Evolutionary conservation across 2,113 vertebrate genomes (phyloP), one percentile per base, ranked within the genome.

Genomic region (Cryptoleucopteryx plumbea): DNA sequence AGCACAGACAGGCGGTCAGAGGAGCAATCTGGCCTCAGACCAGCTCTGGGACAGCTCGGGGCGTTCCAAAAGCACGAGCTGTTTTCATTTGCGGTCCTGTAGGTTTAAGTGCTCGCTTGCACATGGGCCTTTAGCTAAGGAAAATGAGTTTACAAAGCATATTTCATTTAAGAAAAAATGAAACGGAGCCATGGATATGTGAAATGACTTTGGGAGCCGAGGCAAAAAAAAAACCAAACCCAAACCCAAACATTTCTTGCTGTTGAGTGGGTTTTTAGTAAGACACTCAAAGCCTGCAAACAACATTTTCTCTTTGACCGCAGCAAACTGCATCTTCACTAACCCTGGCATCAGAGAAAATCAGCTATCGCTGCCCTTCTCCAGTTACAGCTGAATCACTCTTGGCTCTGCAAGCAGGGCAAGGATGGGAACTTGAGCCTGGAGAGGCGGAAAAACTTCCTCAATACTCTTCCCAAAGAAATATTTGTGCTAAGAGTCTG

Each of bases 1-100:
- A 82, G 61, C 0, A 0, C 8, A 10, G n/a, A 70, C 3, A 40
- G 45, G 53, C 0, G 3, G 16, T 3, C 31, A 62, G 34, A 90
- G 58, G 23, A 62, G 17, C 27, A 55, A 45, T 77, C 48, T 52
- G 67, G 32, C 47, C 50, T 84, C 65, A 81, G 65, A 83, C 3
- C 42, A 91, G 22, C 62, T 9, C 18, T 31, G 32, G 27, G 29
- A 62, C 42, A 75, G 40, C 18, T 42, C 32, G 27, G 47, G 52
- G 29, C 18, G 43, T 42, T 86, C 48, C 75, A 78, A 73, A 42
- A 89, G 45, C 31, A 91, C 0, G 2, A 15, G 4, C 3, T 23
- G 19, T 66, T 59, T 47, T 22, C 73, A 63, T 63, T 20, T 75
- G 20, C 4, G 4, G 40, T 22, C 26, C 77, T 1, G 7, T 3